A percentile compares a stretch with the other conserved stretches of the same genome.
Conservation (phyloP, 1,140 invertebrate genomes). For the Battus philenor region DNA sequence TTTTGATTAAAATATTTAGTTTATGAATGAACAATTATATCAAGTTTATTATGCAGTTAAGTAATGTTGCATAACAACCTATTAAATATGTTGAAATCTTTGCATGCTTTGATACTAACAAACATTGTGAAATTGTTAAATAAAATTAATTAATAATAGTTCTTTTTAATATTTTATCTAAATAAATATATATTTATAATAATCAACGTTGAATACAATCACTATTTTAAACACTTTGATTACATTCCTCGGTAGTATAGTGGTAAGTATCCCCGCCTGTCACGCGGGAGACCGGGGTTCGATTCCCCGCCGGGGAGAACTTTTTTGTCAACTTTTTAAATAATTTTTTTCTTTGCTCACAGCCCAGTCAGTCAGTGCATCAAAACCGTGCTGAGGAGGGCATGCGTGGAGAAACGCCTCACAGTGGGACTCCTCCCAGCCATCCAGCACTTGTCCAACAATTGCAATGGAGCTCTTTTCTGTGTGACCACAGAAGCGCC, state of each 20-base stretch:
- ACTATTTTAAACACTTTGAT: neutral
- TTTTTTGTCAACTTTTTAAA: slow-evolving; percentile 19
- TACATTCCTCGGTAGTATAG: slow-evolving; percentile 16
- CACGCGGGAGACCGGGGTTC: slow-evolving; percentile 17
- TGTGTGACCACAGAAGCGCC: slow-evolving; percentile 79
- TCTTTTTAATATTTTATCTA: no score
- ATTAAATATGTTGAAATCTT: neutral
- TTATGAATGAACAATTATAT: no score
- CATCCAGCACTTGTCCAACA: slow-evolving; percentile 77
- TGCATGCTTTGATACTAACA: no score
- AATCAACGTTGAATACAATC: no score
- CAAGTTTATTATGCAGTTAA: slow-evolving; percentile 1
- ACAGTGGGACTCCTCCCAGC: slow-evolving; percentile 79
- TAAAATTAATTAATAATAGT: no score
- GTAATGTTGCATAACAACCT: slow-evolving; percentile 11
- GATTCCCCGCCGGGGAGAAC: slow-evolving; percentile 21
- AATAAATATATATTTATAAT: no score
- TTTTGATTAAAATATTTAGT: neutral
- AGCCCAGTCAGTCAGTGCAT: slow-evolving; percentile 75
- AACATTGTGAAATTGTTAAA: no score
- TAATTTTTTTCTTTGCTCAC: slow-evolving; percentile 30
- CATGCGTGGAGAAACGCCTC: slow-evolving; percentile 77
- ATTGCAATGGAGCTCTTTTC: slow-evolving; percentile 78
- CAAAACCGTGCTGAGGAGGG: slow-evolving; percentile 76
- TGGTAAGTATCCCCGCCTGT: slow-evolving; percentile 18